Conservation (phyloP, 2,888 invertebrate species). For the Eucera pruinosa region DNA sequence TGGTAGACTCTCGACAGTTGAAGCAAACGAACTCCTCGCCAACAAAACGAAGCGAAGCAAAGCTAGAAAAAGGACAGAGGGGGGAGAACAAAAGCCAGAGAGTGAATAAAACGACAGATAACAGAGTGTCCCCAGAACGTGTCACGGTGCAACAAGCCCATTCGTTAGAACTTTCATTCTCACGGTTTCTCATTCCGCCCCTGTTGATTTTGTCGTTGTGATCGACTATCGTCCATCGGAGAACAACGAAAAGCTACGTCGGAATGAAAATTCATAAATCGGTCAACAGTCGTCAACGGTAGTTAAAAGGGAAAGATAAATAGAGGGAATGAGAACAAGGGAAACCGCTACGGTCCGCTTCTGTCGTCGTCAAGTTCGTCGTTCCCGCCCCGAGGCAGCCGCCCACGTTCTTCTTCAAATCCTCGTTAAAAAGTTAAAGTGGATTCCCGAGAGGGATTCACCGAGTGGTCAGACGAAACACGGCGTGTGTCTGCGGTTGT, state of each 20-base stretch:
- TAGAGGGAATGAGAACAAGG: neutral
- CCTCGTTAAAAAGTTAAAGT: constrained; percentile 80
- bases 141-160: constrained; percentile 33
- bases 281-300: neutral
- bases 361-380: constrained; percentile 23
- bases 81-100: neutral
- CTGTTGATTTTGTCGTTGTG: constrained; percentile 6
- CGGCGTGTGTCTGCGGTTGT: constrained; percentile 32
- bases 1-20: neutral
- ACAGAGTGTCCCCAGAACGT: constrained; percentile 3
- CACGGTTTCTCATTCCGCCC: constrained; percentile 22
- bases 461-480: constrained; percentile 55
- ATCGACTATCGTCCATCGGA: too few relatives aligned
- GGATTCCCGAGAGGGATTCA: constrained; percentile 61
- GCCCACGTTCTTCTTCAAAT: constrained; percentile 72
- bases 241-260: too few relatives aligned
- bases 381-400: constrained; percentile 29
- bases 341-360: neutral
- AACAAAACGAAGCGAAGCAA: neutral
- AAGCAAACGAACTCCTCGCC: neutral
- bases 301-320: too few relatives aligned
- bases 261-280: neutral
- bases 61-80: neutral
- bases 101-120: constrained; percentile 14
- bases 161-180: constrained; percentile 26